A percentile compares a stretch with the other conserved stretches of the same genome.
These are phyloP conservation scores for Kobus ellipsiprymnus DNA, from an alignment of 2,113 vertebrate genomes.

Conservation along the genomic window DNA sequence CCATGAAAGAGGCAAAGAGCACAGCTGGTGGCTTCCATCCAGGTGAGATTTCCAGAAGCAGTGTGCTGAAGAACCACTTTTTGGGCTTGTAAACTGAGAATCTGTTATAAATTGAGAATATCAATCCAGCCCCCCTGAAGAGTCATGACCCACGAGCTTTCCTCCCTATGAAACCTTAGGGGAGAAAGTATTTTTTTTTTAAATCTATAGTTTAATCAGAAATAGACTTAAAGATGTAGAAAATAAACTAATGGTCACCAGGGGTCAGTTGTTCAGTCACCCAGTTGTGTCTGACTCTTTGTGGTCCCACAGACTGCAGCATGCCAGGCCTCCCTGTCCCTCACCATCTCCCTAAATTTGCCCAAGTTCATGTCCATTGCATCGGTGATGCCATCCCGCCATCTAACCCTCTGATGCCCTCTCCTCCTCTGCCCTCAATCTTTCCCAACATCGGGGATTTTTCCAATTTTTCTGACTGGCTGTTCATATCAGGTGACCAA, in stretches of 20 bases:
- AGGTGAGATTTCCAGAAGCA: neutral
- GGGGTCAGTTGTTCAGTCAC: neutral
- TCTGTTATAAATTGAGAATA: constrained; percentile 10
- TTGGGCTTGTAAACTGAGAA: neutral
- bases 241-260: neutral
- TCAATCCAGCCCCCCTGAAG: neutral
- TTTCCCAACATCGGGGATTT: neutral
- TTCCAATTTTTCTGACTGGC: neutral
- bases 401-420: neutral
- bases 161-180: neutral
- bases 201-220: neutral
- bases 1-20: neutral
- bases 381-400: neutral
- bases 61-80: neutral
- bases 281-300: neutral
- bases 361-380: neutral
- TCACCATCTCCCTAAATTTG: neutral
- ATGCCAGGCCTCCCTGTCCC: neutral
- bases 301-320: neutral
- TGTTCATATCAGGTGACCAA: neutral
- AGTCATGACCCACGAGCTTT: neutral
- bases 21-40: neutral
- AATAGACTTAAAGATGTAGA: neutral
- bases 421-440: neutral
- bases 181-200: neutral